phyloP scores from a whole-genome alignment of 2,113 vertebrate genomes.

The Oncorhynchus keta region DNA sequence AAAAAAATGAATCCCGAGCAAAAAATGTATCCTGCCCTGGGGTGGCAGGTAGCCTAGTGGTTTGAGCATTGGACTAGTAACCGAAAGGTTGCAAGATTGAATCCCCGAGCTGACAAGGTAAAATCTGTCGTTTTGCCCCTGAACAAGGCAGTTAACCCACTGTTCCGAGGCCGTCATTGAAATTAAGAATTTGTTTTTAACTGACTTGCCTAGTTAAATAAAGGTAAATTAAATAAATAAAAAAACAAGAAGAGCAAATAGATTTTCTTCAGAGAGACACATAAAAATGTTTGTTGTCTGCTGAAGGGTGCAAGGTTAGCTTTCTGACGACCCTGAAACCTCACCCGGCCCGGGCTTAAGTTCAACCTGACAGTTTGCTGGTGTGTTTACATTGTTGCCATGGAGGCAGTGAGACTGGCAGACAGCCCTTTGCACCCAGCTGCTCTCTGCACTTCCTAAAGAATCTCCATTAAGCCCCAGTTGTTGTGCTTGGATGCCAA shows the following conservation, averaged over 20 bases:
- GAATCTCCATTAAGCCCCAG: constrained; percentile 83
- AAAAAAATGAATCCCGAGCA: too few relatives aligned
- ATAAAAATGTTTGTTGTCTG: constrained; percentile 51
- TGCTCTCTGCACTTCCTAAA: constrained; percentile 76
- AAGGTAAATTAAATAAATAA: too few relatives aligned
- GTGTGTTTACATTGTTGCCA: constrained; percentile 79
- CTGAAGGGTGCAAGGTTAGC: constrained; percentile 61
- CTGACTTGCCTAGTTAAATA: too few relatives aligned
- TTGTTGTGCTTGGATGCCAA: constrained; percentile 78
- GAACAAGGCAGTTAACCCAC: too few relatives aligned
- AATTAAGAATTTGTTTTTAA: too few relatives aligned
- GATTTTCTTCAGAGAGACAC: constrained; percentile 59
- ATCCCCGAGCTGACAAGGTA: too few relatives aligned
- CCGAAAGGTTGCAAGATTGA: too few relatives aligned
- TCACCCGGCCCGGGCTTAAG: constrained; percentile 69
- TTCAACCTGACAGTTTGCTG: constrained; percentile 76
- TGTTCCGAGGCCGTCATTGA: too few relatives aligned
- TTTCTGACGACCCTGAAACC: constrained; percentile 73
- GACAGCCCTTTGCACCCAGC: constrained; percentile 78
- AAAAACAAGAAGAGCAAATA: constrained; percentile 8
- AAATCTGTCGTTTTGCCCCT: too few relatives aligned
- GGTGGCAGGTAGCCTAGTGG: too few relatives aligned
- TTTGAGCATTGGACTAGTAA: too few relatives aligned
- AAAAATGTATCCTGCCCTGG: too few relatives aligned
- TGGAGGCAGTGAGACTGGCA: constrained; percentile 74